phyloP scores from a whole-genome alignment of 2,888 invertebrate genomes.

The Drosophila prolongata region DNA sequence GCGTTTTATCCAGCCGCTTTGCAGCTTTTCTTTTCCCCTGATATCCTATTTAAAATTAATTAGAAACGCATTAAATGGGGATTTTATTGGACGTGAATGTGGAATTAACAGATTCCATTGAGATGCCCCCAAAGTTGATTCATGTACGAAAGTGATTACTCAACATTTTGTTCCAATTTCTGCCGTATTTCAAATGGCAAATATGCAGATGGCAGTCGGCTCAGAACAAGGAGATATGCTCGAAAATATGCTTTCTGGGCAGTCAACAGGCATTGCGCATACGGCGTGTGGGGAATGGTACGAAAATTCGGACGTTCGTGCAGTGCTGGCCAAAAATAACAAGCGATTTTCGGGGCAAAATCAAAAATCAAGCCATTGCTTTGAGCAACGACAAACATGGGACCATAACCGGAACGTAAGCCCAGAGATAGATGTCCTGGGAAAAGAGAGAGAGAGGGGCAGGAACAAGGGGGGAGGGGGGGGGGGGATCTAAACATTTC shows the following conservation, averaged over 20 bases:
- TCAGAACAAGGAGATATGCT: constrained; percentile 15
- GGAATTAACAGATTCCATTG: constrained; percentile 28
- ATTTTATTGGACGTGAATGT: constrained; percentile 13
- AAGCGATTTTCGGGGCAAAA: constrained; percentile 48
- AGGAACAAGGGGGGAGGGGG: background rate
- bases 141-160: constrained; percentile 31
- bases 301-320: constrained; percentile 5
- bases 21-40: constrained; percentile 25
- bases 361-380: constrained; percentile 57
- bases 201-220: constrained; percentile 24
- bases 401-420: constrained; percentile 11
- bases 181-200: constrained; percentile 19
- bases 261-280: constrained; percentile 44
- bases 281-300: constrained; percentile 25
- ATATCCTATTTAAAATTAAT: constrained; percentile 39
- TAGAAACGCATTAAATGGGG: constrained; percentile 31
- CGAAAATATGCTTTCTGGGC: constrained; percentile 34
- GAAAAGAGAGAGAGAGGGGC: background rate
- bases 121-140: background rate
- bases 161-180: constrained; percentile 21
- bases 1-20: constrained; percentile 21
- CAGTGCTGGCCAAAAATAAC: constrained; percentile 40
- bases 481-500: constrained; percentile 56
- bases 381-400: constrained; percentile 54
- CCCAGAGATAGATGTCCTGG: constrained; percentile 8